A percentile compares a stretch with the other conserved stretches of the same genome.
Conservation (phyloP, 2,888 invertebrate genomes). For the Drosophila pseudotakahashii region DNA sequence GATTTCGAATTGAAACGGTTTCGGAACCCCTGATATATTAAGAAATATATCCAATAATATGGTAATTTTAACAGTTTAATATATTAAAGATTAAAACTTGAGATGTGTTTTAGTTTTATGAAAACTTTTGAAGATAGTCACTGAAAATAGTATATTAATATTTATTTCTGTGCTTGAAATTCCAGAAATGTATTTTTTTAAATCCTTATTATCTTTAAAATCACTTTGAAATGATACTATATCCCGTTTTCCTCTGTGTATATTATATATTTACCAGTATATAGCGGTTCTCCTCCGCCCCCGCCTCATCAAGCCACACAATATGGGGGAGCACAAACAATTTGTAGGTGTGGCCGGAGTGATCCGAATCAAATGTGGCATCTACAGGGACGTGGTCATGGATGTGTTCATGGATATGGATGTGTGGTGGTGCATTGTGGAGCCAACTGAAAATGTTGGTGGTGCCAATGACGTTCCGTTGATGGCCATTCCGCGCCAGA, state of each 20-base stretch:
- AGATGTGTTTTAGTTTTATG: no score
- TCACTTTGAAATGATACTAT: no score
- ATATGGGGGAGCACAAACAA: slow-evolving; percentile 62
- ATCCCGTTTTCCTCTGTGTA: neutral
- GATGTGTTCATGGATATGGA: slow-evolving; percentile 33
- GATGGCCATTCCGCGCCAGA: slow-evolving; percentile 80
- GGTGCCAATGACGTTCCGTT: slow-evolving; percentile 53
- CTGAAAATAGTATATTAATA: no score
- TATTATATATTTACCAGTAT: slow-evolving; percentile 9
- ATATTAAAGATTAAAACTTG: no score
- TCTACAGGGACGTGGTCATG: slow-evolving; percentile 41
- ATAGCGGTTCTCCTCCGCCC: slow-evolving; percentile 19
- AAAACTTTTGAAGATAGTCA: no score
- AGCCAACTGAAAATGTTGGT: slow-evolving; percentile 23
- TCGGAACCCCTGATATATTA: no score
- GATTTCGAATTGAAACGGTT: neutral
- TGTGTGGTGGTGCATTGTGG: slow-evolving; percentile 26
- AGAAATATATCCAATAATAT: no score
- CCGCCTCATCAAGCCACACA: slow-evolving; percentile 14
- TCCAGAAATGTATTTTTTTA: no score
- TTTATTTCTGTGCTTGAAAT: no score
- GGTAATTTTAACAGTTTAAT: no score
- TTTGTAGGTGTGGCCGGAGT: slow-evolving; percentile 75
- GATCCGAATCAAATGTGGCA: slow-evolving; percentile 47
- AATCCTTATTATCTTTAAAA: no score